Conservation (phyloP, 2,113 vertebrate species). For the Hyperoodon ampullatus region DNA sequence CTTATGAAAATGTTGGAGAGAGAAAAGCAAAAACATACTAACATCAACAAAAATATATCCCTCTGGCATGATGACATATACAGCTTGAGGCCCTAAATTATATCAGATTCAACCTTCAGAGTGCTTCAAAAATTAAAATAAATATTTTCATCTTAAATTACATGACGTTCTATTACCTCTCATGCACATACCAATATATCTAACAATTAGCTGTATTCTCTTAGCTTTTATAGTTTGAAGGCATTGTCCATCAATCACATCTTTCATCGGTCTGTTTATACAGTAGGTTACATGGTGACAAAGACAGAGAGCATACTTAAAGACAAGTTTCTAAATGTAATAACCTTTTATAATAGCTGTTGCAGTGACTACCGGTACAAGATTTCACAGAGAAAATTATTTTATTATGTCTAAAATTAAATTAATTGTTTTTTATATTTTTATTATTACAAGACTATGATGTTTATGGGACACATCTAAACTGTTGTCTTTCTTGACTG, state of each 20-base stretch:
- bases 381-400: slow-evolving; percentile 62
- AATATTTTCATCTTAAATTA: slow-evolving; percentile 75
- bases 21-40: slow-evolving; percentile 71
- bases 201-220: slow-evolving; percentile 76
- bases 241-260: slow-evolving; percentile 77
- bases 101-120: slow-evolving; percentile 68
- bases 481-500: slow-evolving; percentile 59
- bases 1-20: slow-evolving; percentile 73
- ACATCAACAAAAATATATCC: slow-evolving; percentile 52
- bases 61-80: background rate
- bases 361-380: slow-evolving; percentile 54
- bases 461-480: slow-evolving; percentile 34
- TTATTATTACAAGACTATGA: slow-evolving; percentile 60
- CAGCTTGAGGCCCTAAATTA: slow-evolving; percentile 36
- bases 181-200: slow-evolving; percentile 57
- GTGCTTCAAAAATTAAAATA: slow-evolving; percentile 78
- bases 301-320: slow-evolving; percentile 54
- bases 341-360: slow-evolving; percentile 80
- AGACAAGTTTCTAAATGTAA: slow-evolving; percentile 74
- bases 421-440: slow-evolving; percentile 77
- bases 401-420: slow-evolving; percentile 79
- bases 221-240: slow-evolving; percentile 76
- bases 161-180: slow-evolving; percentile 67
- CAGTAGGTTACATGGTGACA: slow-evolving; percentile 62
- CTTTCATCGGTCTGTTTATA: slow-evolving; percentile 78